phyloP scores from a whole-genome alignment of 1,140 invertebrate species.

The Apis florea region DNA sequence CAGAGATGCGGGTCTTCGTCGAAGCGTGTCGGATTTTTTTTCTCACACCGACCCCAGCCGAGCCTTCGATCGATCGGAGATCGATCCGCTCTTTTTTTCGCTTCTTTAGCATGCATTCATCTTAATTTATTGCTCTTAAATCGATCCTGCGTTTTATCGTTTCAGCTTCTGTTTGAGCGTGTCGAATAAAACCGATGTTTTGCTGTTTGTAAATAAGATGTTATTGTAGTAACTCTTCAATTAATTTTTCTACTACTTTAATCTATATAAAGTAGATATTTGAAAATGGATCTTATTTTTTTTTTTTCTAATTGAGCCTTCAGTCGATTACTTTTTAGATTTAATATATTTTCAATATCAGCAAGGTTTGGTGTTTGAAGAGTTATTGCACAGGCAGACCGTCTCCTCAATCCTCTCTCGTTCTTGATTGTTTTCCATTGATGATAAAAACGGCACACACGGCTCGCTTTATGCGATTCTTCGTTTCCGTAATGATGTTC shows the following conservation, averaged over 20 bases:
- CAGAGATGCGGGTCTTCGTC: conserved; percentile 51
- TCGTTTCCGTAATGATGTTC: conserved; percentile 61
- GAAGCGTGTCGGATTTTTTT: conserved; percentile 3
- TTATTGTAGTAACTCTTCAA: no score
- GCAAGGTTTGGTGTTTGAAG: background rate
- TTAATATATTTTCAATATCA: background rate
- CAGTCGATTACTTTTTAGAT: no score
- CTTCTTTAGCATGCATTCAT: background rate
- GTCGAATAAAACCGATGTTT: no score
- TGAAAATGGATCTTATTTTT: no score
- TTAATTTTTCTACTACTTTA: no score
- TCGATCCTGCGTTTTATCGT: no score
- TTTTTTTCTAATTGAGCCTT: no score
- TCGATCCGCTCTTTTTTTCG: background rate
- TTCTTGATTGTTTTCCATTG: conserved; percentile 61
- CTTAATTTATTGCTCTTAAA: background rate
- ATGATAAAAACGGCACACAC: conserved; percentile 55
- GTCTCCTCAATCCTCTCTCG: conserved; percentile 45
- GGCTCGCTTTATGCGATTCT: conserved; percentile 53
- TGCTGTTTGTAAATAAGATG: no score
- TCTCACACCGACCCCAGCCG: background rate
- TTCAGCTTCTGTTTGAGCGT: no score
- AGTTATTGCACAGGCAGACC: background rate
- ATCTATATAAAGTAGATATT: no score
- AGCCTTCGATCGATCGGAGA: background rate